Evolutionary conservation across 2,888 invertebrate genomes (phyloP).

Genomic region (Erebia ligea): DNA sequence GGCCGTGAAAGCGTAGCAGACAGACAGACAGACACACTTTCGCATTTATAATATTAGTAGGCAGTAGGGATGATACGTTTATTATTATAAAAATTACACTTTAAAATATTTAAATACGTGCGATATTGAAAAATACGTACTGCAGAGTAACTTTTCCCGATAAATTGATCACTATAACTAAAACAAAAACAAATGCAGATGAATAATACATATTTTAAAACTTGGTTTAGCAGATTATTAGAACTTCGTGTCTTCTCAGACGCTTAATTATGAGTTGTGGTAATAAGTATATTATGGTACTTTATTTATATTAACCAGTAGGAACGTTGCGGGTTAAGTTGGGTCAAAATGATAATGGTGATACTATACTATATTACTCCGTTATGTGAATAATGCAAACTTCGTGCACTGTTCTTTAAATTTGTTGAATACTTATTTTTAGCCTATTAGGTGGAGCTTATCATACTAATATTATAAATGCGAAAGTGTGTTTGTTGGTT

Average conservation of each 20-base stretch:
- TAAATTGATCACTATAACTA: neutral
- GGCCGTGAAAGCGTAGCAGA: too few relatives aligned
- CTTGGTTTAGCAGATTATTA: neutral
- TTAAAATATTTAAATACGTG: too few relatives aligned
- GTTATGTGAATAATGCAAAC: neutral
- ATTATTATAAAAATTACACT: neutral
- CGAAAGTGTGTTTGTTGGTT: too few relatives aligned
- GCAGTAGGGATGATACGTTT: neutral
- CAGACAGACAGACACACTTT: too few relatives aligned
- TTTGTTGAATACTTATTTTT: too few relatives aligned
- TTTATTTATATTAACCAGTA: constrained; percentile 9
- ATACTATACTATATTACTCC: too few relatives aligned
- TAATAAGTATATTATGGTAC: neutral
- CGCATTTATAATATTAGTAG: too few relatives aligned
- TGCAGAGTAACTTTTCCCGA: neutral
- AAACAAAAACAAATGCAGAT: neutral
- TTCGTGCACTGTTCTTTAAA: too few relatives aligned
- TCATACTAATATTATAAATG: too few relatives aligned
- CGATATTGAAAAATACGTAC: neutral
- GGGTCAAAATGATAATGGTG: constrained; percentile 11
- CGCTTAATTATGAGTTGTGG: constrained; percentile 1
- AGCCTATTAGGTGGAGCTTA: too few relatives aligned
- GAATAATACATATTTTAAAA: constrained; percentile 4
- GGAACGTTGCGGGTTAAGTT: neutral
- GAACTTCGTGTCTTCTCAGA: neutral